These are phyloP conservation scores for Aurelia aurita complex sp. Pacific DNA, from an alignment of 30 jellyfish, hydroid and myxozoan genomes.

Conservation along the genomic window DNA sequence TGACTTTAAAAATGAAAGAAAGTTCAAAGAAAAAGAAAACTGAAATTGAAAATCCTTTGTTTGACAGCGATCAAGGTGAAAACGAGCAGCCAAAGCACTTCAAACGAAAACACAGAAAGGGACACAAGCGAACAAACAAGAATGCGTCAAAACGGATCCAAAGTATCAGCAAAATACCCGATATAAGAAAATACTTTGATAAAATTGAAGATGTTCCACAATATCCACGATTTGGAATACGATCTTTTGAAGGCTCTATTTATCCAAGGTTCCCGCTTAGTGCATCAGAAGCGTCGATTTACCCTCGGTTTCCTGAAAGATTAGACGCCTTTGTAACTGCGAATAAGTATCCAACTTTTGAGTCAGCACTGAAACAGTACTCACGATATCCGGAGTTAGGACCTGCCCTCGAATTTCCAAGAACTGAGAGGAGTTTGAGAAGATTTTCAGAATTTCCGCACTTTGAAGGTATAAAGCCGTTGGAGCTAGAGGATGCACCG, in stretches of 20 bases:
- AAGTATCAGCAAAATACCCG: conserved; percentile 12
- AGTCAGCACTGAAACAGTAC: not conserved
- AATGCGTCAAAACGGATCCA: not conserved
- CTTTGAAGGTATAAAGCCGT: conserved; percentile 56
- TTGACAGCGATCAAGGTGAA: conserved; percentile 41
- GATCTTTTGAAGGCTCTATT: conserved; percentile 15
- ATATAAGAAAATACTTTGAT: conserved; percentile 32
- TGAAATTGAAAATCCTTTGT: conserved; percentile 42
- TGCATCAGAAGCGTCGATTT: not conserved
- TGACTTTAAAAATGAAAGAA: not conserved
- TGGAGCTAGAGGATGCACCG: conserved; percentile 26
- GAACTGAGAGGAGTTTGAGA: conserved; percentile 20
- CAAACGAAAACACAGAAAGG: not conserved
- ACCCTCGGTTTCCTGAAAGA: conserved; percentile 58
- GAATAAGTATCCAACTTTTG: conserved; percentile 29
- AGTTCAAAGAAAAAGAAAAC: not conserved
- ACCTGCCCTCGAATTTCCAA: conserved; percentile 47
- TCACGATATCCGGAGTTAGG: conserved; percentile 34
- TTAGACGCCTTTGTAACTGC: not conserved
- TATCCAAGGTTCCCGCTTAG: conserved; percentile 52
- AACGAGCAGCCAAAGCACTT: not conserved
- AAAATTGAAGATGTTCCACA: conserved; percentile 21
- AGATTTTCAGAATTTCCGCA: conserved; percentile 47
- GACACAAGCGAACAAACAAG: conserved; percentile 1
- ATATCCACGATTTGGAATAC: conserved; percentile 46